phyloP scores from a whole-genome alignment of 2,888 invertebrate species.

The Macaria notata region DNA sequence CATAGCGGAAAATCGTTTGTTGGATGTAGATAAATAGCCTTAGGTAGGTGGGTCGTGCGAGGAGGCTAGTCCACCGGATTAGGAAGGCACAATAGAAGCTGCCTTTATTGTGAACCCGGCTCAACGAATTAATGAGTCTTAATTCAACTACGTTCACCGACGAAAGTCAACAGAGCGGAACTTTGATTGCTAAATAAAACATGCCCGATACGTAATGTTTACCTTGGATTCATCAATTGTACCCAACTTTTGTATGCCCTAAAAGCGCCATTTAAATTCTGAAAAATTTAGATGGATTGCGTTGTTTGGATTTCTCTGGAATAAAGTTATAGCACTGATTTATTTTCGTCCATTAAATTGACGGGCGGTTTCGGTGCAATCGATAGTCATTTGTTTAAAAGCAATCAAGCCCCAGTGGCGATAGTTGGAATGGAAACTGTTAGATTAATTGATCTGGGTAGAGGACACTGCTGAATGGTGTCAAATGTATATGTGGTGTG shows the following conservation, averaged over 20 bases:
- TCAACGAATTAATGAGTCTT: slow-evolving; percentile 46
- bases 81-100: slow-evolving; percentile 35
- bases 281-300: slow-evolving; percentile 15
- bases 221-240: slow-evolving; percentile 15
- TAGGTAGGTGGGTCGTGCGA: too few species aligned
- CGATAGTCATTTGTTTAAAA: slow-evolving; percentile 22
- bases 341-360: slow-evolving; percentile 21
- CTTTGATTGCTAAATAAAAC: slow-evolving; percentile 26
- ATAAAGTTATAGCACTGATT: slow-evolving; percentile 22
- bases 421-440: slow-evolving; percentile 5
- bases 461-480: neutral
- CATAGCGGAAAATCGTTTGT: too few species aligned
- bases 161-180: slow-evolving; percentile 25
- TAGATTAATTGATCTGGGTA: slow-evolving; percentile 4
- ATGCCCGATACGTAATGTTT: slow-evolving; percentile 19
- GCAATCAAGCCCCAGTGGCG: slow-evolving; percentile 12
- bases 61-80: slow-evolving; percentile 36
- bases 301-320: slow-evolving; percentile 10
- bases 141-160: slow-evolving; percentile 34
- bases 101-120: slow-evolving; percentile 43
- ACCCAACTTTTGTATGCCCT: slow-evolving; percentile 3
- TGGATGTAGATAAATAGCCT: too few species aligned
- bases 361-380: slow-evolving; percentile 20
- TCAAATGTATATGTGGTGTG: neutral
- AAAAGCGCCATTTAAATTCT: slow-evolving; percentile 6